phyloP scores from a whole-genome alignment of 2,113 vertebrate genomes.

The Prinia subflava region DNA sequence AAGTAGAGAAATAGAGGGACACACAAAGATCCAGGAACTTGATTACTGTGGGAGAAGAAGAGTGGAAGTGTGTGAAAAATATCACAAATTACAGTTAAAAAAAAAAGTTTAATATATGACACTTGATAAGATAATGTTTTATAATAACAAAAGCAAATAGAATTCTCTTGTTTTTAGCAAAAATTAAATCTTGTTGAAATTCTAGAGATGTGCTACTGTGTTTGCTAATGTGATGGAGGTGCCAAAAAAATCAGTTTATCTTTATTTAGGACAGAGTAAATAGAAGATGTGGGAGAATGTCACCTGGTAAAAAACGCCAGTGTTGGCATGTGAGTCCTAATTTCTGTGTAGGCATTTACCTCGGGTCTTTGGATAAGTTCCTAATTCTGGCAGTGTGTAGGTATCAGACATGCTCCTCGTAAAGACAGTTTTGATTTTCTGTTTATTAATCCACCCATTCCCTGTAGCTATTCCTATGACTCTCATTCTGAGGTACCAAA shows the following conservation, averaged over 20 bases:
- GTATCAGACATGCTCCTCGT: background rate
- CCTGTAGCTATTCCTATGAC: background rate
- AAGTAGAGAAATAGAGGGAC: background rate
- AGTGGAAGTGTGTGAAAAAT: background rate
- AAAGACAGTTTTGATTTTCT: background rate
- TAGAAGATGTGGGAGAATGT: background rate
- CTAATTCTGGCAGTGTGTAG: background rate
- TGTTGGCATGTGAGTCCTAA: background rate
- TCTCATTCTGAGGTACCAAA: background rate
- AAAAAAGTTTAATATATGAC: background rate
- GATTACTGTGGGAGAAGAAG: background rate
- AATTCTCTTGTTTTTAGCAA: background rate
- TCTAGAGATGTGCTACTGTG: background rate
- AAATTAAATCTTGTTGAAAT: background rate
- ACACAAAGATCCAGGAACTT: background rate
- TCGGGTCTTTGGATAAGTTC: background rate
- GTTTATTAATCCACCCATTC: background rate
- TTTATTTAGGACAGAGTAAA: background rate
- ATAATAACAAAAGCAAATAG: background rate
- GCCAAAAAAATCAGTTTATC: background rate
- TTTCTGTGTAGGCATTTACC: background rate
- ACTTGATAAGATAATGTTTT: background rate
- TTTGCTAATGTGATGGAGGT: background rate
- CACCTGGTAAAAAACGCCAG: background rate
- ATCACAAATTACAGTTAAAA: background rate